Conservation (phyloP, 1,140 invertebrate species). For the Plectrocnemia conspersa region DNA sequence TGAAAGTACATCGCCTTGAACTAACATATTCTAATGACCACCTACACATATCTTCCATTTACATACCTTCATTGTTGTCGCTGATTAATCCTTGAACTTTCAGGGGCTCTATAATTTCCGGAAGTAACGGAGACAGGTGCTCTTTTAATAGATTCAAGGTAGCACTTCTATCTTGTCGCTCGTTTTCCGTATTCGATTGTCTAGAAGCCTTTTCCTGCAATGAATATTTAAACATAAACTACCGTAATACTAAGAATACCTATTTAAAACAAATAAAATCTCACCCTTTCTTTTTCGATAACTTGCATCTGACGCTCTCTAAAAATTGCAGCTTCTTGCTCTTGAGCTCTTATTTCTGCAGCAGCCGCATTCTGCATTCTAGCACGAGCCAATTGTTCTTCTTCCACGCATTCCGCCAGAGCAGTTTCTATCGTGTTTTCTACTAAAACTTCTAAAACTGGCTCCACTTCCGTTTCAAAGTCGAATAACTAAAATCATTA, state of each 20-base stretch:
- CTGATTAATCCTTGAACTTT: constrained; percentile 70
- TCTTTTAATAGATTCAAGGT: constrained; percentile 76
- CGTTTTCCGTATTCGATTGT: constrained; percentile 51
- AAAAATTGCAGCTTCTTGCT: too few species aligned
- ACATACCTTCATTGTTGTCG: constrained; percentile 37
- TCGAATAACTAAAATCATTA: constrained; percentile 61
- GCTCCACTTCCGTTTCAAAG: constrained; percentile 83
- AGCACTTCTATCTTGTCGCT: too few species aligned
- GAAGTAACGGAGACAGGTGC: constrained; percentile 79
- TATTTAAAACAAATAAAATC: too few species aligned
- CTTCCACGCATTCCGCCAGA: constrained; percentile 74
- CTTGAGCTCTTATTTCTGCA: constrained; percentile 70
- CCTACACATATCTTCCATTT: neutral
- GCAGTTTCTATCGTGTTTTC: constrained; percentile 85
- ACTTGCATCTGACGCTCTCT: too few species aligned
- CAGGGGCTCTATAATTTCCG: constrained; percentile 73
- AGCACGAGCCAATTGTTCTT: constrained; percentile 69
- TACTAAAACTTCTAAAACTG: constrained; percentile 80
- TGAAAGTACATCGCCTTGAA: too few species aligned
- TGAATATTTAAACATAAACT: too few species aligned
- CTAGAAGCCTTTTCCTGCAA: constrained; percentile 11
- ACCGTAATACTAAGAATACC: too few species aligned
- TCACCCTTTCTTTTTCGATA: too few species aligned
- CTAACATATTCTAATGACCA: neutral
- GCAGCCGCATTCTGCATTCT: constrained; percentile 73